Conservation (phyloP, 2,888 invertebrate genomes). For the Pogonocherus hispidulus region DNA sequence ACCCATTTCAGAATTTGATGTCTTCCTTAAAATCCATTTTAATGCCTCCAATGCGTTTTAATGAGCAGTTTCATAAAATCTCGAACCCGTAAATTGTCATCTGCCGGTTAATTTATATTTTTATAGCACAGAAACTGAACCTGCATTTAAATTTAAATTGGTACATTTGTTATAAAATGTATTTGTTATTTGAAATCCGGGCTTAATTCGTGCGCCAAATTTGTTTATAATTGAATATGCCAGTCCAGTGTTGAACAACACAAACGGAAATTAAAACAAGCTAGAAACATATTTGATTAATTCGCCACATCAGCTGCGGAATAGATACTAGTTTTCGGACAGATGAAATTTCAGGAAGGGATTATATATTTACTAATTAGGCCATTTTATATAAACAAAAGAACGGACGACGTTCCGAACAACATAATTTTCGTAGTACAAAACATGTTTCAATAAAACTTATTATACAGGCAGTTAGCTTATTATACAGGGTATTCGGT, state of each 20-base stretch:
- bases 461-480: no score
- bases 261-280: slow-evolving; percentile 15
- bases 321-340: neutral
- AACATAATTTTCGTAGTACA: no score
- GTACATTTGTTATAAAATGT: slow-evolving; percentile 3
- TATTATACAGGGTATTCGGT: no score
- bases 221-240: neutral
- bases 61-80: slow-evolving; percentile 9
- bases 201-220: slow-evolving; percentile 1
- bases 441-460: no score
- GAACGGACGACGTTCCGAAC: no score
- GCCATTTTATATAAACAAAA: no score
- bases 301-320: neutral
- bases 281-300: slow-evolving; percentile 9
- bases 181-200: slow-evolving; percentile 2
- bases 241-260: neutral
- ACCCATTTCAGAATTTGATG: neutral
- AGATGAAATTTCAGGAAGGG: neutral
- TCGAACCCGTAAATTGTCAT: slow-evolving; percentile 8
- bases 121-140: neutral
- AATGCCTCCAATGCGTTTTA: neutral
- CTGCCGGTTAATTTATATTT: neutral
- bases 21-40: neutral
- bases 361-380: no score
- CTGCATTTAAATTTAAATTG: slow-evolving; percentile 8